Evolutionary conservation across 2,888 invertebrate genomes (phyloP).

Genomic region (Volucella inanis): DNA sequence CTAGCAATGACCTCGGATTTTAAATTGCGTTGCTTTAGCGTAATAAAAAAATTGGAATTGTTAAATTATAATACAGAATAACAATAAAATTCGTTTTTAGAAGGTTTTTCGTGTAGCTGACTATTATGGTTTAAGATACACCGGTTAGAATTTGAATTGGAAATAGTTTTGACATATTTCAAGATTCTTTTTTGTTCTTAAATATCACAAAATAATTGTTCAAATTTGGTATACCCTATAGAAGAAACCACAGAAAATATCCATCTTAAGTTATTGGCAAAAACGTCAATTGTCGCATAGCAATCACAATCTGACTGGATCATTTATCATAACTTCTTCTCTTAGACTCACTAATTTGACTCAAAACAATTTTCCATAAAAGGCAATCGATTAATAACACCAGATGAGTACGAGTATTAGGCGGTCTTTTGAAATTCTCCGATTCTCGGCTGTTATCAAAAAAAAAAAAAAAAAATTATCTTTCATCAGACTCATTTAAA

Average conservation of each 20-base stretch:
- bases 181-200: too few species aligned
- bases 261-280: neutral
- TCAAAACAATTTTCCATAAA: constrained; percentile 22
- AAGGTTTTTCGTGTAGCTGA: too few species aligned
- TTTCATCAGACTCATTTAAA: constrained; percentile 15
- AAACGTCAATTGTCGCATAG: neutral
- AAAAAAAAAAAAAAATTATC: neutral
- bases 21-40: constrained; percentile 7
- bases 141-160: too few species aligned
- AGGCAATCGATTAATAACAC: constrained; percentile 39
- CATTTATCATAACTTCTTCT: constrained; percentile 50
- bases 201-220: too few species aligned
- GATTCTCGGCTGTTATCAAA: neutral
- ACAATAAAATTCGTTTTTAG: too few species aligned
- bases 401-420: constrained; percentile 17
- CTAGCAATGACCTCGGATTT: constrained; percentile 31
- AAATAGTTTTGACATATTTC: too few species aligned
- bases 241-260: too few species aligned
- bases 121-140: too few species aligned
- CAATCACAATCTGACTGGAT: constrained; percentile 23
- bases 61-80: too few species aligned
- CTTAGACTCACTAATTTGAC: constrained; percentile 28
- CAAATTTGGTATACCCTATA: too few species aligned
- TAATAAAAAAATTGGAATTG: too few species aligned
- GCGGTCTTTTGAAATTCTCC: constrained; percentile 51